phyloP scores from a whole-genome alignment of 2,888 invertebrate genomes.

The Nemotelus nigrinus region DNA sequence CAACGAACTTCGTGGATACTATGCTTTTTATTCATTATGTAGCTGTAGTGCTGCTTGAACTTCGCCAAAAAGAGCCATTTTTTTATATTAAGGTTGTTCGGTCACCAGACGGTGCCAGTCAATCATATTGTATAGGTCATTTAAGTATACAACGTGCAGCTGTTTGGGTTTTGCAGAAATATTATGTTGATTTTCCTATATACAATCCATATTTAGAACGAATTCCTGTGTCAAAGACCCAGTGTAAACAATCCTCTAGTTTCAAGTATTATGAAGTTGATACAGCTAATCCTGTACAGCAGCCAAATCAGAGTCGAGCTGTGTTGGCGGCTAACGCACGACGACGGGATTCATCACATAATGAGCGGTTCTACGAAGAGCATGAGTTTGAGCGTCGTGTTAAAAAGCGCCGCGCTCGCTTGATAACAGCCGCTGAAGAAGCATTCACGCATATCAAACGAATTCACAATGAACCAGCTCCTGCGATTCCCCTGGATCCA shows the following conservation, averaged over 20 bases:
- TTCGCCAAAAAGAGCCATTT: slow-evolving; percentile 89
- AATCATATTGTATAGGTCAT: slow-evolving; percentile 87
- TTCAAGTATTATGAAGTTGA: slow-evolving; percentile 99
- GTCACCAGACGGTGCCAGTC: slow-evolving; percentile 94
- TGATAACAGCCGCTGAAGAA: slow-evolving; percentile 95
- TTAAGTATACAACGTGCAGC: slow-evolving; percentile 95
- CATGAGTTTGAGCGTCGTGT: slow-evolving; percentile 95
- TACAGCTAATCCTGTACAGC: slow-evolving; percentile 75
- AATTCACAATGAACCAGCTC: slow-evolving; percentile 75
- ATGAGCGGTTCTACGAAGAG: slow-evolving; percentile 98
- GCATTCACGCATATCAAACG: slow-evolving; percentile 97
- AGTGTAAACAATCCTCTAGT: slow-evolving; percentile 79
- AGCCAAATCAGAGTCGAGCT: slow-evolving; percentile 77
- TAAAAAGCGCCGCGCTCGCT: slow-evolving; percentile 86
- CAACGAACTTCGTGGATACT: slow-evolving; percentile 92
- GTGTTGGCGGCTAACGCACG: slow-evolving; percentile 81
- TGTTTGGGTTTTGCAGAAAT: slow-evolving; percentile 92
- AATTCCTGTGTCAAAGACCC: slow-evolving; percentile 85
- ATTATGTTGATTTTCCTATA: slow-evolving; percentile 95
- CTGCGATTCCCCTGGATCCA: slow-evolving; percentile 89
- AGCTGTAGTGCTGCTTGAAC: slow-evolving; percentile 91
- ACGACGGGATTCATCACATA: slow-evolving; percentile 90
- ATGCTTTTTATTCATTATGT: slow-evolving; percentile 94
- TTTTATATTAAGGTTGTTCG: slow-evolving; percentile 91
- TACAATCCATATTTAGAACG: slow-evolving; percentile 97